Evolutionary conservation across 2,888 invertebrate species (phyloP).

Genomic region (Coecobrya sp.): DNA sequence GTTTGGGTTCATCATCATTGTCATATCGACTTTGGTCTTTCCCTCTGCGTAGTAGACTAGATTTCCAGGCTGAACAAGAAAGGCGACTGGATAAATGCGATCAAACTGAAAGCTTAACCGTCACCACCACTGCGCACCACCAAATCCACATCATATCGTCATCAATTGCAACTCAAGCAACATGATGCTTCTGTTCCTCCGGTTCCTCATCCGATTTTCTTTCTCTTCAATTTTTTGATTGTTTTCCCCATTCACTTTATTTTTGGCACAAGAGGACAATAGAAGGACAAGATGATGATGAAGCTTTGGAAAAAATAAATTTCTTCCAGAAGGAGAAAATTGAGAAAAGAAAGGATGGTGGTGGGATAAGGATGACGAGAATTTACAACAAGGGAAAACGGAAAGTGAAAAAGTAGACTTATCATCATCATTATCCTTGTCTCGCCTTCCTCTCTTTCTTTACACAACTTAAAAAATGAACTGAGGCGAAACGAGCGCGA

Average conservation of each 20-base stretch:
- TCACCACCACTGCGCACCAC: not conserved
- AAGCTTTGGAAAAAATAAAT: conserved; percentile 24
- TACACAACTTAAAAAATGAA: not conserved
- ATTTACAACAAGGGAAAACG: not conserved
- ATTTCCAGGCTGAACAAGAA: not conserved
- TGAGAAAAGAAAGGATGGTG: not conserved
- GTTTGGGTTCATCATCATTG: conserved; percentile 37
- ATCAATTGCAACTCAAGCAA: not conserved
- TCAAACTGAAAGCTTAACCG: not conserved
- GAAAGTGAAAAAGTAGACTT: conserved; percentile 29
- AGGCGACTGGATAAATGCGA: not conserved
- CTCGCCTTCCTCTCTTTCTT: conserved; percentile 28
- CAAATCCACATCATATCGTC: not conserved
- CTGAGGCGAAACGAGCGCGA: not conserved
- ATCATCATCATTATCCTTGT: conserved; percentile 36
- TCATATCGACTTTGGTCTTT: not conserved
- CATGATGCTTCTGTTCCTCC: not conserved
- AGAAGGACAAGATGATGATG: conserved; percentile 1
- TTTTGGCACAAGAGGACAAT: conserved; percentile 11
- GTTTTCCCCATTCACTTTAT: conserved; percentile 28
- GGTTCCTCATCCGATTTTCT: not conserved
- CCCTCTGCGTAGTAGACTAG: not conserved
- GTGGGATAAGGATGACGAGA: not conserved
- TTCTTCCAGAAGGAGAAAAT: not conserved
- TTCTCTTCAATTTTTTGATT: conserved; percentile 30